phyloP scores from a whole-genome alignment of 2,113 vertebrate species.

The Scophthalmus maximus region DNA sequence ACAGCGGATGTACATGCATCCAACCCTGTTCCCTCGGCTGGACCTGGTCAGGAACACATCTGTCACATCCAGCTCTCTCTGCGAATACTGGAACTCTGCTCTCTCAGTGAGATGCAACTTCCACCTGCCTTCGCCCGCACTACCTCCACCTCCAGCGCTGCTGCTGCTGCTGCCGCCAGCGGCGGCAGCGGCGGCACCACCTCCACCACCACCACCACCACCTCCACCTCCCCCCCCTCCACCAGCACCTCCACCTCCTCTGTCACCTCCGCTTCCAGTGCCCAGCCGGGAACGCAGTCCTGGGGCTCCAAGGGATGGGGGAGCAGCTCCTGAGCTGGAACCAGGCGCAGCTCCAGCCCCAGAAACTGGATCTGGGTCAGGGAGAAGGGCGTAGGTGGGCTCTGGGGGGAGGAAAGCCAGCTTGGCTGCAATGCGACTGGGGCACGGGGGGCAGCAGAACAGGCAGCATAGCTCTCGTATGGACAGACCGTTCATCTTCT shows the following conservation, averaged over 20 bases:
- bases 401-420: conserved; percentile 96
- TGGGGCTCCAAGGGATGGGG: conserved; percentile 72
- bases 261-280: conserved; percentile 60
- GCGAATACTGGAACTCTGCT: conserved; percentile 96
- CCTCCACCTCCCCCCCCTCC: neutral
- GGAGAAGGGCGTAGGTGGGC: conserved; percentile 92
- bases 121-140: conserved; percentile 84
- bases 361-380: conserved; percentile 86
- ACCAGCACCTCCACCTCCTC: conserved; percentile 40
- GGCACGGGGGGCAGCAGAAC: conserved; percentile 99
- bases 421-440: conserved; percentile 96
- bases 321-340: conserved; percentile 62
- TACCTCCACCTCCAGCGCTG: conserved; percentile 17
- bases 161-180: neutral
- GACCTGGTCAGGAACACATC: conserved; percentile 96
- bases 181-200: conserved; percentile 1
- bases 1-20: conserved; percentile 98
- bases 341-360: conserved; percentile 72
- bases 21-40: conserved; percentile 90
- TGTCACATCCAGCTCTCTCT: conserved; percentile 93
- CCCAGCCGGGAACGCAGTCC: conserved; percentile 80
- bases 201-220: conserved; percentile 27
- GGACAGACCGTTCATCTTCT: conserved; percentile 95
- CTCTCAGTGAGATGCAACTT: conserved; percentile 94
- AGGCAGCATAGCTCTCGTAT: conserved; percentile 96